Evolutionary conservation across 2,113 vertebrate genomes (phyloP), one percentile per base, ranked within the genome.

Genomic region (Otus sunia): DNA sequence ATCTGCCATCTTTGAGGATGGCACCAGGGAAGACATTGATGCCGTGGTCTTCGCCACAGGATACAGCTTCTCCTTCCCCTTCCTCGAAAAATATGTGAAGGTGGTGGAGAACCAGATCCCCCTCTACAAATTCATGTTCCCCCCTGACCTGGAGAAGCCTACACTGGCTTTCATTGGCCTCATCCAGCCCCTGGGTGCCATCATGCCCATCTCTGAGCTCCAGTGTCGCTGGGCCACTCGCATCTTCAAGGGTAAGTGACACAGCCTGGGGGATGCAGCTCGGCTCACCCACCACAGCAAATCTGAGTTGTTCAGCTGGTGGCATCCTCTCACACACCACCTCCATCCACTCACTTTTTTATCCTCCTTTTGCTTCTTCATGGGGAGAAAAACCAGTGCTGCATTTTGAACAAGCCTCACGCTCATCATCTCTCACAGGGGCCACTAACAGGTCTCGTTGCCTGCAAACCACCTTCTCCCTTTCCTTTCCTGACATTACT

Each of bases 11-110:
- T 99, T 99, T 63, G 98, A 99, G 58, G 99, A 99, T 0, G 98
- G 98, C n/a, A 98, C 98, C 13, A 95, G 56, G 56, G 99, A 99
- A 95, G 97, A 99, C 22, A 96, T 99, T 0, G 98, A 99, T 27
- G 96, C 71, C 0, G 98, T 99, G 39, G 90, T 99, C 63, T 99
- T 99, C 55, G 99, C 99, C 80, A 99, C 99, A 0, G 99, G 99
- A 81, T 99, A 99, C 87, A 97, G 49, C 29, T 97, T 96, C 93
- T 94, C 53, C 20, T 99, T 99, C 92, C 98, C 98, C 2, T 99
- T 99, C 86, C 98, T 99, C 2, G 98, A 98, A 27, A 67, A 96
- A 22, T 97, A 55, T 1, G 71, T 99, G 36, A 94, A 96, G 32
- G 98, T 98, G 60, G 97, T 98, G 37, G 86, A 97, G 7, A 97